phyloP scores from a whole-genome alignment of 2,113 vertebrate species.

The Leucoraja erinaceus region DNA sequence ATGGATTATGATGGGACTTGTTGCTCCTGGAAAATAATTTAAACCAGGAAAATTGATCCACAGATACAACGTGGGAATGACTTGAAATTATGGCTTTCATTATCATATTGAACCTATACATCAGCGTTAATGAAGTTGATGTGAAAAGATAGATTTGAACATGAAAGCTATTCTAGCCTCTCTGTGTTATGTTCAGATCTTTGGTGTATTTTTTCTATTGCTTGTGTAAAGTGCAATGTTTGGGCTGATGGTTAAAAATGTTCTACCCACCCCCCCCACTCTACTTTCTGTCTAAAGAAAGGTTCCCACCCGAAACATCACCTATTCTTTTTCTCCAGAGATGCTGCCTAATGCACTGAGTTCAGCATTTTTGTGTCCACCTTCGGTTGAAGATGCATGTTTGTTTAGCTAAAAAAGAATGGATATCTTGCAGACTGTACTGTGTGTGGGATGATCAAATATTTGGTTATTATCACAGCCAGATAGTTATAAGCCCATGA shows the following conservation, averaged over 20 bases:
- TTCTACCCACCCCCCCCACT: no score
- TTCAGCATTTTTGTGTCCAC: no score
- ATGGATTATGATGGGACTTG: not conserved
- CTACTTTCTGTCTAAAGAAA: no score
- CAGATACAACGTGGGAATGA: not conserved
- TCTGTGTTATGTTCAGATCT: not conserved
- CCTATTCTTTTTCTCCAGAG: no score
- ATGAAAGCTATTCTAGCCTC: not conserved
- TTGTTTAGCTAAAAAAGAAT: not conserved
- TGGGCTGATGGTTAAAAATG: not conserved
- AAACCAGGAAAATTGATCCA: not conserved
- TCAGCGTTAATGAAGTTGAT: not conserved
- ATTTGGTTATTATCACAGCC: not conserved
- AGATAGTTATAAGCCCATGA: not conserved
- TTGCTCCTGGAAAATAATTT: not conserved
- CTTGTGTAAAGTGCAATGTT: not conserved
- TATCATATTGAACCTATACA: no score
- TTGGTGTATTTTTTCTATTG: not conserved
- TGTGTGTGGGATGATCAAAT: constrained; percentile 16
- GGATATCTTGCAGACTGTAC: not conserved
- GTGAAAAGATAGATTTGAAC: not conserved
- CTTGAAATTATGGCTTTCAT: not conserved
- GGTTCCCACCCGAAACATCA: no score
- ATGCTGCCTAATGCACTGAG: no score
- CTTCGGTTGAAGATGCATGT: not conserved